These are phyloP conservation scores for Petroica traversi DNA, from an alignment of 2,113 vertebrate genomes.

Conservation along the genomic window DNA sequence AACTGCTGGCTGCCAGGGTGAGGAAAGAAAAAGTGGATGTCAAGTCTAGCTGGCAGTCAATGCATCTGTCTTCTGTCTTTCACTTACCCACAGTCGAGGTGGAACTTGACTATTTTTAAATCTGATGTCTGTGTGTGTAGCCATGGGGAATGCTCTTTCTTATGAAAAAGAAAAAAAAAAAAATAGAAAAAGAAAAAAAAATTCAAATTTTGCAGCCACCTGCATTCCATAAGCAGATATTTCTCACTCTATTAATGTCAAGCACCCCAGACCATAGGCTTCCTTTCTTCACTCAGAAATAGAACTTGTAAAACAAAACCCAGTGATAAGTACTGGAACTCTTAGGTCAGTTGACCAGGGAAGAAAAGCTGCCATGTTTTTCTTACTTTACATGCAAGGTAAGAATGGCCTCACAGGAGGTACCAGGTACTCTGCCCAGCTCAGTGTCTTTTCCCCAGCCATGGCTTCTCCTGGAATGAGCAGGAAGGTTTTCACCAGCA, in stretches of 20 bases:
- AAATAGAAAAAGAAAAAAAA: not conserved
- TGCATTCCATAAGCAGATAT: not conserved
- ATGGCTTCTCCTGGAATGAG: not conserved
- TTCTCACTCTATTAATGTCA: not conserved
- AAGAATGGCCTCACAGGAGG: not conserved
- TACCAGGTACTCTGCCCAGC: not conserved
- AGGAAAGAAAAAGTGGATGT: slow-evolving; percentile 53
- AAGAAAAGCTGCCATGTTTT: not conserved
- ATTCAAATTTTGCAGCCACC: not conserved
- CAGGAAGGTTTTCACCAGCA: not conserved
- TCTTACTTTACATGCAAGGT: not conserved
- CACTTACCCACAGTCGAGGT: slow-evolving; percentile 45
- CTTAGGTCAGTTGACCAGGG: not conserved
- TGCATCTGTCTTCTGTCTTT: slow-evolving; percentile 66
- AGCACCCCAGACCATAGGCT: too few species aligned
- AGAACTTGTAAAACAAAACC: not conserved
- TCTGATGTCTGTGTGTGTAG: slow-evolving; percentile 25
- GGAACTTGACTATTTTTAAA: slow-evolving; percentile 61
- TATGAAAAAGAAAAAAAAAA: not conserved
- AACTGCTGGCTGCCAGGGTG: slow-evolving; percentile 11
- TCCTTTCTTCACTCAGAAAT: not conserved
- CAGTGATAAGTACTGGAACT: not conserved
- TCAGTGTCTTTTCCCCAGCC: not conserved
- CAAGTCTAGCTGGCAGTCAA: slow-evolving; percentile 52
- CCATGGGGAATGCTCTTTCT: slow-evolving; percentile 42